Conservation (phyloP, 2,888 invertebrate species). For the Andrena bicolor region DNA sequence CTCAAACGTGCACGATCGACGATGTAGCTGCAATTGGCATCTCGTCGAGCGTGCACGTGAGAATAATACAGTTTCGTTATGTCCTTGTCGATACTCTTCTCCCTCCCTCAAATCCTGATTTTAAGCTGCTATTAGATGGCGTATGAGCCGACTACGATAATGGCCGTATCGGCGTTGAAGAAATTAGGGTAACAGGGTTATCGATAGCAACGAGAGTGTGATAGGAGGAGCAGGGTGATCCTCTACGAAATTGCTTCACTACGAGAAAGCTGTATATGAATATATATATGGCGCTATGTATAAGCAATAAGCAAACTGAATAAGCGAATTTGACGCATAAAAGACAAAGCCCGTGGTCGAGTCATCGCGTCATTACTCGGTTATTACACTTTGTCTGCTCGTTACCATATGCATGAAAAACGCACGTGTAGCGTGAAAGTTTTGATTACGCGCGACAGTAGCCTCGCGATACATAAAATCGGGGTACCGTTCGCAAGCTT, state of each 20-base stretch:
- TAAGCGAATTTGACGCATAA: background rate
- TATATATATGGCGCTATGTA: too few species aligned
- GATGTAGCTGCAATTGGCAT: background rate
- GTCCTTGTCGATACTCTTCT: background rate
- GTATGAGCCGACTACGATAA: background rate
- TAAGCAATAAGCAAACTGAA: too few species aligned
- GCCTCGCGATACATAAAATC: conserved; percentile 34
- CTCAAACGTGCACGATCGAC: background rate
- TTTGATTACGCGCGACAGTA: conserved; percentile 25
- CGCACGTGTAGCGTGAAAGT: background rate
- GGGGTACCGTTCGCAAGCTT: conserved; percentile 1
- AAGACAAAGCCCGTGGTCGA: conserved; percentile 9
- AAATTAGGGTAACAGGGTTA: conserved; percentile 23
- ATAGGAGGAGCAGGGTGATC: background rate
- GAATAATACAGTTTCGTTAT: conserved; percentile 6
- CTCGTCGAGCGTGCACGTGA: background rate
- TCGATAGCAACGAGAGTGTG: background rate
- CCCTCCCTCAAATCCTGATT: background rate
- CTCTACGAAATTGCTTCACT: background rate
- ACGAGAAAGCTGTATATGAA: background rate
- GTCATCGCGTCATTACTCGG: conserved; percentile 19
- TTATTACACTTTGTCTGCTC: conserved; percentile 36
- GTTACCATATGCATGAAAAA: conserved; percentile 26
- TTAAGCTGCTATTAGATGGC: background rate
- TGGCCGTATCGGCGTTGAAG: background rate